Evolutionary conservation across 2,113 vertebrate genomes (phyloP).

Genomic region (Hiodon tergisus): DNA sequence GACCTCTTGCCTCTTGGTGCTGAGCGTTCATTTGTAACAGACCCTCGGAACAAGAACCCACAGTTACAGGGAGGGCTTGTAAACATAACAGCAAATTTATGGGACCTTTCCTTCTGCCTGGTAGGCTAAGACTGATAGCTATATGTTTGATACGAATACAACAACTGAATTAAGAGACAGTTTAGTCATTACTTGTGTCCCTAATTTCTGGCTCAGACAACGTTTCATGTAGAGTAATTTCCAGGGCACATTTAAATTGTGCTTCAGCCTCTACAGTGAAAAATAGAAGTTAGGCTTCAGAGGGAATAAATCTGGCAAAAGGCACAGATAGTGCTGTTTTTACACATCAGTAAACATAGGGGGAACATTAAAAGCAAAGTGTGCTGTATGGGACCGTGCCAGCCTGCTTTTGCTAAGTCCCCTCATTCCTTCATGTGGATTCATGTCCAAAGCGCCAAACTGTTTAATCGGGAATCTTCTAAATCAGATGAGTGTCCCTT

Average conservation of each 20-base stretch:
- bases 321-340: constrained; percentile 7
- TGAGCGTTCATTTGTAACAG: too few relatives aligned
- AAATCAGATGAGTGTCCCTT: too few relatives aligned
- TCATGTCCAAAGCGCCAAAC: neutral
- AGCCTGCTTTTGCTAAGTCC: too few relatives aligned
- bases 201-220: neutral
- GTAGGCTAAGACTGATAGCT: too few relatives aligned
- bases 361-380: constrained; percentile 21
- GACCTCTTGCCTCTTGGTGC: too few relatives aligned
- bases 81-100: too few relatives aligned
- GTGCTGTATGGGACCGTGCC: neutral
- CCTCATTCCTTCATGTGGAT: neutral
- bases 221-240: neutral
- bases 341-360: constrained; percentile 17
- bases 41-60: too few relatives aligned
- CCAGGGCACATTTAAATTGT: neutral
- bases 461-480: too few relatives aligned
- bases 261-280: neutral
- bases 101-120: too few relatives aligned
- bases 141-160: too few relatives aligned
- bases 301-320: neutral
- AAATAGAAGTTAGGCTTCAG: constrained; percentile 25
- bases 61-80: too few relatives aligned
- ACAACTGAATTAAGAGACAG: neutral
- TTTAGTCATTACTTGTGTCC: neutral